Conservation (phyloP, 1,140 invertebrate species). For the Cyrtorhinus lividipennis region DNA sequence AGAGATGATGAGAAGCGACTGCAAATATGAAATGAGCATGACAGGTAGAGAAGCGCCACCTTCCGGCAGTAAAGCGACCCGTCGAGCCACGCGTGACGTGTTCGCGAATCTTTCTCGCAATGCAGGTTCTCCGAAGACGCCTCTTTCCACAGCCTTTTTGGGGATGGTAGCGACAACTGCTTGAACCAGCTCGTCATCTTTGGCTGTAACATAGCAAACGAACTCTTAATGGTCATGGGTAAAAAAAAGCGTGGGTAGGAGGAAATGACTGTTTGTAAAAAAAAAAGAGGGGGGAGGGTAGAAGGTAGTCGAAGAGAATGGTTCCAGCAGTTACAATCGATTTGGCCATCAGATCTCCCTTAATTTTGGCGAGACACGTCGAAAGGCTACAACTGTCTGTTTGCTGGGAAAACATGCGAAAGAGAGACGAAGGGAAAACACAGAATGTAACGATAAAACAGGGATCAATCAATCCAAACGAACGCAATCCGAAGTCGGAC, state of each 20-base stretch:
- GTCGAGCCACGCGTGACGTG: slow-evolving; percentile 33
- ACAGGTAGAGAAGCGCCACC: slow-evolving; percentile 56
- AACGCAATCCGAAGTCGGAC: not conserved
- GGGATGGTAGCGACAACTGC: slow-evolving; percentile 64
- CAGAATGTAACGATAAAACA: not conserved
- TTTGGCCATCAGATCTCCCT: too few species aligned
- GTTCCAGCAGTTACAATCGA: too few species aligned
- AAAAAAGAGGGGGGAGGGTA: not conserved
- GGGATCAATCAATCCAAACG: not conserved
- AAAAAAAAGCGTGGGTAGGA: too few species aligned
- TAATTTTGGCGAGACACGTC: too few species aligned
- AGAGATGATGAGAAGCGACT: slow-evolving; percentile 53
- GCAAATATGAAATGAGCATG: slow-evolving; percentile 78
- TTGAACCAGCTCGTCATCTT: slow-evolving; percentile 51
- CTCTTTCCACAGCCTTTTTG: slow-evolving; percentile 52
- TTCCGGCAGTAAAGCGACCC: slow-evolving; percentile 30
- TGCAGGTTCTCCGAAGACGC: slow-evolving; percentile 72
- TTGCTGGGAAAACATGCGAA: too few species aligned
- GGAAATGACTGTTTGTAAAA: not conserved
- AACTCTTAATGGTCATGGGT: not conserved
- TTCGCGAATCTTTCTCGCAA: slow-evolving; percentile 71
- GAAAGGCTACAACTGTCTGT: too few species aligned
- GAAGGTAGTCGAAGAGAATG: not conserved
- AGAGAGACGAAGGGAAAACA: too few species aligned
- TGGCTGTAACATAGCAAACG: slow-evolving; percentile 31